Base-by-base conservation (phyloP, 2,113 vertebrate genomes). In the Gnathonemus echidnorhynchus region DNA sequence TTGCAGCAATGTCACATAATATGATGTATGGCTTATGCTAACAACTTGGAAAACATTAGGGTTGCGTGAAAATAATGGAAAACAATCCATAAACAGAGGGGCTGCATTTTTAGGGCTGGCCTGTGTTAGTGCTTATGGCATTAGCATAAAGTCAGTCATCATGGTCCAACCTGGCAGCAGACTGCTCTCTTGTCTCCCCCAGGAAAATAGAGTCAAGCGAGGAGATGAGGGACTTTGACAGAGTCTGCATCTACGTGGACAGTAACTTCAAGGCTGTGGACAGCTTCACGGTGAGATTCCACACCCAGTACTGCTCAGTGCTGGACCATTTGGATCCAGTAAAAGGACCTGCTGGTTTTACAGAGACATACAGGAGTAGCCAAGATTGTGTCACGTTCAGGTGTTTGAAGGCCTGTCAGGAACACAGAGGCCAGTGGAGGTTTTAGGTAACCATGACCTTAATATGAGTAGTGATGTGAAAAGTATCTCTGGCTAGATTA, bases 201-300 rank as follows among this genome's bases (percentile, higher is more conserved):
- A 97, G 96, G 92, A 92, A 88, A 52, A 94, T 97, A 35, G 94
- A 94, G 87, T 94, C 94, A 90, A 95, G 94, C 66, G 92, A 93
- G 45, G 95, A 96, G 91, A 95, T 97, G 95, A 94, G 92, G 46
- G 94, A 96, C 24, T 97, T 95, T 89, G 93, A 97, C 92, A 91
- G 96, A 84, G 91, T 90, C 35, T 94, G 94, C 77, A 92, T 95
- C 80, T 97, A 97, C 58, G 92, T 97, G 85, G 96, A 97, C 93
- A 95, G 91, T 90, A 91, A 96, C 89, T 96, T 96, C 91, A 93
- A 93, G 48, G 90, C 91, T 50, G 93, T 93, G 24, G 93, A 96
- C 92, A 92, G 91, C 66, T 97, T 97, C 91, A 97, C 96, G 84
- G 96, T 97, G 90, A 95, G 96, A 93, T 35, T 48, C 31, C 31